These are phyloP conservation scores for Brachionus calyciflorus DNA, from an alignment of 1,140 invertebrate species.

Conservation along the genomic window DNA sequence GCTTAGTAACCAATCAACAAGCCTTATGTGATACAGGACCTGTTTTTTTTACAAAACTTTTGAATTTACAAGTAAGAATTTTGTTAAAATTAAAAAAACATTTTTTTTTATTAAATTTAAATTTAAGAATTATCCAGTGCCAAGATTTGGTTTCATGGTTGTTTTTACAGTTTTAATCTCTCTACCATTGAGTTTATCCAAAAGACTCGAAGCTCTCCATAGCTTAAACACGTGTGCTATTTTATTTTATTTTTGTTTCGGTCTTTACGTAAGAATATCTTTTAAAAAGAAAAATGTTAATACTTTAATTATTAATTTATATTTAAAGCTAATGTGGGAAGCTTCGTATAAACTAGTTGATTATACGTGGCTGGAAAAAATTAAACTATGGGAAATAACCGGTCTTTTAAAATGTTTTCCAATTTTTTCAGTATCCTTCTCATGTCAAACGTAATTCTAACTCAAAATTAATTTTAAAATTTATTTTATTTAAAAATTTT, in stretches of 20 bases:
- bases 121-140: slow-evolving; percentile 68
- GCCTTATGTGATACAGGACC: slow-evolving; percentile 92
- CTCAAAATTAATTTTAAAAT: not conserved
- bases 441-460: slow-evolving; percentile 78
- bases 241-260: slow-evolving; percentile 81
- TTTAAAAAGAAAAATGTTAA: not conserved
- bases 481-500: not conserved
- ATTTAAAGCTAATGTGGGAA: slow-evolving; percentile 6
- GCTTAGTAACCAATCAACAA: slow-evolving; percentile 93
- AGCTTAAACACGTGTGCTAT: slow-evolving; percentile 83
- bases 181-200: slow-evolving; percentile 80
- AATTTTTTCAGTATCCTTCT: slow-evolving; percentile 89
- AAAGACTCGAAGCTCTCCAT: slow-evolving; percentile 82
- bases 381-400: slow-evolving; percentile 49
- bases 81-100: not conserved
- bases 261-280: slow-evolving; percentile 71
- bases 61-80: slow-evolving; percentile 66
- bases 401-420: slow-evolving; percentile 68
- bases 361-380: slow-evolving; percentile 18
- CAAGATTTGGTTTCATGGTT: slow-evolving; percentile 64
- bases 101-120: slow-evolving; percentile 47
- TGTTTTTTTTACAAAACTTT: slow-evolving; percentile 77
- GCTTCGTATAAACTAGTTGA: not conserved
- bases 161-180: slow-evolving; percentile 77
- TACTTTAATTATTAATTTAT: not conserved